Evolutionary conservation across 2,888 invertebrate species (phyloP), one percentile per base, ranked within the genome.

Genomic region (Linnaemya vulpina): DNA sequence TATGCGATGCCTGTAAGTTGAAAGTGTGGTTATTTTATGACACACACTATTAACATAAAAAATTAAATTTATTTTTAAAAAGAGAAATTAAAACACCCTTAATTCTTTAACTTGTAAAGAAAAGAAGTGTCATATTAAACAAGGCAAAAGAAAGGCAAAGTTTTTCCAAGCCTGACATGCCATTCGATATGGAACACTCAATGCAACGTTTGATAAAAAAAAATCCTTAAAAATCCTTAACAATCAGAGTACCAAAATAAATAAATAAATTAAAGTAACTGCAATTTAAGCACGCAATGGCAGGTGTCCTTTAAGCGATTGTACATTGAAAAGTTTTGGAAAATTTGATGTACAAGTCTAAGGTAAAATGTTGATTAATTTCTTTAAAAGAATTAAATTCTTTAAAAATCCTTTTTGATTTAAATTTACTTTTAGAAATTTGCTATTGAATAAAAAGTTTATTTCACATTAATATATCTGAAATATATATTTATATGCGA

Each of bases 201-300:
- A 77, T 10, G 30, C 25, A 46, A 43, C 17, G 22, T 2, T 38
- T n/a, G n/a, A n/a, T n/a, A n/a, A n/a, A n/a, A n/a, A n/a, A n/a
- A n/a, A n/a, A 17, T 4, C 51, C 30, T 20, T 53, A 40, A 30
- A 43, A 13, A 62, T 40, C 20, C 76, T 55, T 70, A 63, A 63
- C 11, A 17, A 67, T 20, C 9, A 35, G n/a, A 38, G 9, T 38
- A 38, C 38, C 8, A 38, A 38, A 30, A 20, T 17, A 46, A 74
- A 40, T 20, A 53, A 15, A 35, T 10, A 15, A 20, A 38, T 20
- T 35, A 38, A 67, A 4, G 22, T 25, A 40, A 80, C 65, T 49
- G 38, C 20, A 55, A 20, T n/a, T 51, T 51, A 65, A 83, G 80
- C 84, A 84, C 76, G 76, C 80, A 70, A 76, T 60, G 46, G 60